Conservation (phyloP, 1,140 invertebrate species). For the Colletes gigas region DNA sequence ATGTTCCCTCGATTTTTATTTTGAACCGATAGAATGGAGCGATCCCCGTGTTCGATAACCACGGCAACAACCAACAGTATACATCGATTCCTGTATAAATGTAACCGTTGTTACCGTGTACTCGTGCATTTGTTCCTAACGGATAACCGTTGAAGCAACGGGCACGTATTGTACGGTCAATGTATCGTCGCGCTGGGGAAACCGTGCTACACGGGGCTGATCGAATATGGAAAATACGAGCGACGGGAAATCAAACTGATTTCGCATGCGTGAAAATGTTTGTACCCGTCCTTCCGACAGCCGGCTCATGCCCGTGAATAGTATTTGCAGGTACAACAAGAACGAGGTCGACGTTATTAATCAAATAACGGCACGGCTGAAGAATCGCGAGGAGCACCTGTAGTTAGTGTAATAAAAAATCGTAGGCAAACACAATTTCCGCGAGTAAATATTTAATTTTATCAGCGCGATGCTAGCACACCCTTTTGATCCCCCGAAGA, state of each 20-base stretch:
- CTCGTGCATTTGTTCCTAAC: no score
- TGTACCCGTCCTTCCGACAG: slow-evolving; percentile 17
- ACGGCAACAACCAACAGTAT: no score
- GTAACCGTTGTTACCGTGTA: no score
- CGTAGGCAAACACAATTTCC: background rate
- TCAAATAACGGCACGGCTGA: background rate
- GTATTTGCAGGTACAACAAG: slow-evolving; percentile 45
- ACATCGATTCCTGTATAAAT: no score
- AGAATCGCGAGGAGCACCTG: background rate
- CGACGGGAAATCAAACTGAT: slow-evolving; percentile 41
- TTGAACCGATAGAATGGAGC: no score
- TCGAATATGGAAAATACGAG: slow-evolving; percentile 39
- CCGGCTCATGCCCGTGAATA: background rate
- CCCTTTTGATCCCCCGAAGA: background rate
- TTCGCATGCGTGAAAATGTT: slow-evolving; percentile 45
- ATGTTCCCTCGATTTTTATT: no score
- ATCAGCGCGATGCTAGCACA: background rate
- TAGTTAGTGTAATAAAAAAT: background rate
- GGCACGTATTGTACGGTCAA: background rate
- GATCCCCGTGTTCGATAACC: no score
- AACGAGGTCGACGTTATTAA: slow-evolving; percentile 25
- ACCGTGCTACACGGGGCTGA: background rate
- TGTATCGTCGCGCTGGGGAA: no score
- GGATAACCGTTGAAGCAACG: background rate
- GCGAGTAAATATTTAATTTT: slow-evolving; percentile 11